Base-by-base conservation (phyloP, 2,888 invertebrate genomes). In the Drosophila barbarae region DNA sequence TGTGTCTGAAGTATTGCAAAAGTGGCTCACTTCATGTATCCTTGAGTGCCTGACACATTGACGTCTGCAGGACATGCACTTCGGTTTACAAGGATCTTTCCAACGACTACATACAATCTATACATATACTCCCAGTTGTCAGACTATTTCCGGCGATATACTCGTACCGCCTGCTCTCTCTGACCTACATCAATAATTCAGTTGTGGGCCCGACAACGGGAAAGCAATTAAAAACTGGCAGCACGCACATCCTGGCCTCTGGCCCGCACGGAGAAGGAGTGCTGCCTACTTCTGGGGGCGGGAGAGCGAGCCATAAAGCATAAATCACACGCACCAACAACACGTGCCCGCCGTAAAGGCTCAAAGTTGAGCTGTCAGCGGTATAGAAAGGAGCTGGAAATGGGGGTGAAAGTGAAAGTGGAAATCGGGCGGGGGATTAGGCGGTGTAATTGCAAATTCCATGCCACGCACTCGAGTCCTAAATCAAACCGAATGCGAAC, bases 171-270 rank as follows among this genome's bases (percentile, higher is more conserved):
- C 21, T 51, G 55, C 32, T 47, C 51, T 39, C 50, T 55, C 52
- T 73, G 72, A 78, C 79, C 82, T 82, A 72, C 58, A 74, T 82
- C 82, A 78, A 82, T 82, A 84, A 74, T 72, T 81, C 71, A 74
- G 69, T 59, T 65, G 70, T 71, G 69, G 54, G 60, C 56, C 50
- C 59, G 73, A 55, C 79, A 58, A 21, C 64, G 66, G 67, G 36
- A 65, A 53, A 68, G 68, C 68, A 84, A 80, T 80, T 80, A 80
- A 78, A 80, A 80, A 84, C 84, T 76, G 61, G 71, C 49, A 47
- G 82, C 84, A 81, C 81, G 81, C 70, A 70, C 69, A 58, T 56
- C 49, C 30, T 47, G 49, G 30, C 50, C 10, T 39, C 32, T 36
- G 42, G 44, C 15, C 9, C 32, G 13, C 46, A 32, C 9, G 39